Evolutionary conservation across 2,113 vertebrate species (phyloP).

Genomic region (Rhinolophus sinicus): DNA sequence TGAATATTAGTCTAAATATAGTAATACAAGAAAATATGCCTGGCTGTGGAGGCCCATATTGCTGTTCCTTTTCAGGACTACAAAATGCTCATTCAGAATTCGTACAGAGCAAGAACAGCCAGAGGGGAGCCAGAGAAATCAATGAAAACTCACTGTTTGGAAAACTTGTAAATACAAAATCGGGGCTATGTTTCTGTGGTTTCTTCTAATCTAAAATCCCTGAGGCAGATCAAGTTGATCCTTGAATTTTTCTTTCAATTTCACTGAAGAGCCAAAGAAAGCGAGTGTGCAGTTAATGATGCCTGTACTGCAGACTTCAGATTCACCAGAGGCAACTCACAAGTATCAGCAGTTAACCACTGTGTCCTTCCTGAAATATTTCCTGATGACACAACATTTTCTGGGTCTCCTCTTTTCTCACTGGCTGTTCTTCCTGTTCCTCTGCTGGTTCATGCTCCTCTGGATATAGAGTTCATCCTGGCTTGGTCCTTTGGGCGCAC

Average conservation of each 20-base stretch:
- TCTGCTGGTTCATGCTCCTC: neutral
- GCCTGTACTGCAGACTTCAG: neutral
- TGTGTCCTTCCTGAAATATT: neutral
- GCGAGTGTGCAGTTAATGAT: neutral
- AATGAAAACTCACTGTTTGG: neutral
- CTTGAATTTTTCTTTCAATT: neutral
- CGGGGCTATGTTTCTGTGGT: neutral
- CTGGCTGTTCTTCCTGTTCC: neutral
- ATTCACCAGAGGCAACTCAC: neutral
- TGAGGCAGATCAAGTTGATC: neutral
- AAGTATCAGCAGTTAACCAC: neutral
- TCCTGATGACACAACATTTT: neutral
- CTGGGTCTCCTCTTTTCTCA: neutral
- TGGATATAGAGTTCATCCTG: neutral
- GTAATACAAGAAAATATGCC: constrained; percentile 61
- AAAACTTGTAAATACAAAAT: constrained; percentile 30
- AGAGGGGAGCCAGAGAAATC: constrained; percentile 3
- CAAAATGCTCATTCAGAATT: constrained; percentile 62
- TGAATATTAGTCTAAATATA: constrained; percentile 51
- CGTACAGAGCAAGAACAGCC: neutral
- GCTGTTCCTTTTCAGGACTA: constrained; percentile 33
- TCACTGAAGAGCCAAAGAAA: neutral
- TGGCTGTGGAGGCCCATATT: constrained; percentile 48
- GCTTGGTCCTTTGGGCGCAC: fast-evolving
- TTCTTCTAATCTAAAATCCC: neutral